Conservation (phyloP, 2,888 invertebrate species). For the Dryococelus australis region DNA sequence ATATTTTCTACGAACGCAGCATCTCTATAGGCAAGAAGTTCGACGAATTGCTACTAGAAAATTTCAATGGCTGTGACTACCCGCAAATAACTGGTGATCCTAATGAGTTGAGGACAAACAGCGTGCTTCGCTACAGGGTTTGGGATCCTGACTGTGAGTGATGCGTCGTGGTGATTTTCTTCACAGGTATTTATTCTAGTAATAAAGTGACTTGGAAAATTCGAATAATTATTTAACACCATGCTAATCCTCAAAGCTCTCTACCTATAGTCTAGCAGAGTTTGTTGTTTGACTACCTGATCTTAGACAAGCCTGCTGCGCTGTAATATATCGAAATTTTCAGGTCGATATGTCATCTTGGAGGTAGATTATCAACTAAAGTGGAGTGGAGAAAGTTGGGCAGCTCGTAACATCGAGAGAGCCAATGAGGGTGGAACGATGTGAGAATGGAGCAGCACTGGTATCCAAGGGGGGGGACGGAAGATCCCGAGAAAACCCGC, state of each 20-base stretch:
- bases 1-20: neutral
- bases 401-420: no score
- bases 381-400: no score
- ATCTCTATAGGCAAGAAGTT: neutral
- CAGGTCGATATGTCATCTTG: neutral
- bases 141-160: neutral
- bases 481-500: no score
- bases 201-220: neutral
- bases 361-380: no score
- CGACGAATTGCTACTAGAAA: neutral
- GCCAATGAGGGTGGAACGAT: no score
- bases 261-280: neutral
- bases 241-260: neutral
- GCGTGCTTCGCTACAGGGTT: neutral
- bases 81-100: conserved; percentile 19
- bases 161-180: neutral
- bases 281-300: neutral
- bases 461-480: no score
- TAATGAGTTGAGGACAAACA: neutral
- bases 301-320: neutral
- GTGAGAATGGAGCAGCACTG: no score
- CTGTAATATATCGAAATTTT: neutral
- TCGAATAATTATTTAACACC: neutral
- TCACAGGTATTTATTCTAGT: neutral
- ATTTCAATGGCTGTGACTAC: conserved; percentile 22